Base-by-base conservation (phyloP, 2,113 vertebrate genomes). In the Propithecus coquereli region DNA sequence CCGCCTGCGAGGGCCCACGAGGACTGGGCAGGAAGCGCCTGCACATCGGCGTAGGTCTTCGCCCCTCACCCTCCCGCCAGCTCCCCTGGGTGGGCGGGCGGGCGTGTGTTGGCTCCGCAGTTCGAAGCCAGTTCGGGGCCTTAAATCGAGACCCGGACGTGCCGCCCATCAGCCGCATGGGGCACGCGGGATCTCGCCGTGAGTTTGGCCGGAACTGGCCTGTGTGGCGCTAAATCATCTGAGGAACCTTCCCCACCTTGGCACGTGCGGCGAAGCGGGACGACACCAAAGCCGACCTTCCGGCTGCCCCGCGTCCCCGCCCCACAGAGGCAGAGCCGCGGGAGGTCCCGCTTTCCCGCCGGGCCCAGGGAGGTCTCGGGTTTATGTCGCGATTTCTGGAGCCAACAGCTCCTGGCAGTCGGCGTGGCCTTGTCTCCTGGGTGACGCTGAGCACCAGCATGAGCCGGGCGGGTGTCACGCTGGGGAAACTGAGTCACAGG, bases 21-120 rank as follows among this genome's bases (percentile, higher is more conserved):
- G 96, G 96, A 63, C 59, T 65, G 0, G 98, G 97, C 59, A 99
- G 98, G 97, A 99, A 99, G 91, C 97, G 84, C 96, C 98, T 99
- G 89, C 98, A 98, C 86, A 91, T 99, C 34, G 96, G 99, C 20
- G 99, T 99, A 98, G 76, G 96, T 92, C 82, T 90, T 52, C 11
- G 50, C 23, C 2, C 2, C 57, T 4, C 11, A 5, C 25, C 27
- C 25, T 63, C 11, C 57, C 10, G 54, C 6, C 9, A 63, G 59
- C 27, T 11, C 10, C 61, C 61, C 59, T 25, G 8, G 59, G 59
- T 8, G 3, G 8, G 1, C 17, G 4, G 14, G 0, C 16, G 14
- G n/a, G n/a, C n/a, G n/a, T n/a, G n/a, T 22, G 11, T 6, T 16
- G 14, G 13, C 30, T 25, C 32, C 43, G 50, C 20, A 16, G 47